A percentile compares a stretch with the other conserved stretches of the same genome.
Conservation (phyloP, 2,888 invertebrate species). For the Agrochola circellaris region DNA sequence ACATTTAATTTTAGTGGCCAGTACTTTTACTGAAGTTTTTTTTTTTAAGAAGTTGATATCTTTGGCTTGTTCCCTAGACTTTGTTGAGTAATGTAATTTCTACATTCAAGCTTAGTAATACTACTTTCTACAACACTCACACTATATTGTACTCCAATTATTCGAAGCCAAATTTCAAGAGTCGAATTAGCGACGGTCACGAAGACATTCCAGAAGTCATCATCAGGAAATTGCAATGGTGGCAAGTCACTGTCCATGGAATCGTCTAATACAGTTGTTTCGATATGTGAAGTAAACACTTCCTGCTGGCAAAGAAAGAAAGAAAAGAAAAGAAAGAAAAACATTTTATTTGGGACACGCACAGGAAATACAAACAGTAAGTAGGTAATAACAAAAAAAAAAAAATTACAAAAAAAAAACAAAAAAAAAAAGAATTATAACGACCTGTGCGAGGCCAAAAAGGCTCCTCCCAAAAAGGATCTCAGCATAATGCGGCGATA, state of each 20-base stretch:
- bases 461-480: too few species aligned
- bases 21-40: neutral
- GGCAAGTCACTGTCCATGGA: slow-evolving; percentile 85
- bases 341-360: too few species aligned
- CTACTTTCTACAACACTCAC: slow-evolving; percentile 80
- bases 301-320: slow-evolving; percentile 57
- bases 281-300: slow-evolving; percentile 48
- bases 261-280: slow-evolving; percentile 73
- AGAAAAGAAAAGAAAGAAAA: too few species aligned
- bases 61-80: neutral
- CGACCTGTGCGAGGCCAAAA: too few species aligned
- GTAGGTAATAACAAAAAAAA: too few species aligned
- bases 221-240: slow-evolving; percentile 85
- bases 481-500: too few species aligned
- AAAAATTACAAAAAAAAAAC: too few species aligned
- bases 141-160: slow-evolving; percentile 92
- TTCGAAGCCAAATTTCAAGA: slow-evolving; percentile 92
- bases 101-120: neutral
- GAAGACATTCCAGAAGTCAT: slow-evolving; percentile 91
- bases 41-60: neutral
- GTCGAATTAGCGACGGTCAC: slow-evolving; percentile 92
- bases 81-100: neutral
- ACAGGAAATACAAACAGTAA: too few species aligned
- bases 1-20: neutral
- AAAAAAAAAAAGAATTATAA: too few species aligned